Conservation (phyloP, 1,140 invertebrate species). For the Drosophila ironensis region DNA sequence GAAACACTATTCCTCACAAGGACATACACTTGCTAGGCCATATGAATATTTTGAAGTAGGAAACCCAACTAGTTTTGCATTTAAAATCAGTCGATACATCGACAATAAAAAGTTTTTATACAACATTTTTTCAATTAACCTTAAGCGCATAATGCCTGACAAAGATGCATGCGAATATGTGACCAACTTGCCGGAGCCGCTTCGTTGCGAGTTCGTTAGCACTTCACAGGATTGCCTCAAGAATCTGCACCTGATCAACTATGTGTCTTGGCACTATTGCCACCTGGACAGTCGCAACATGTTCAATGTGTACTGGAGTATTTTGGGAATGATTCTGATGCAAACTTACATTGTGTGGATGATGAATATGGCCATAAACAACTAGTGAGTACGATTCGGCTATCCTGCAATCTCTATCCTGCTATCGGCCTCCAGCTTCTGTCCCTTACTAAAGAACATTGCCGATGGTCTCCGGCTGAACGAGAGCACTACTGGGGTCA, state of each 20-base stretch:
- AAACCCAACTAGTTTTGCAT: too few relatives aligned
- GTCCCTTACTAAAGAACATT: slow-evolving; percentile 87
- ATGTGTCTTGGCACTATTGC: slow-evolving; percentile 21
- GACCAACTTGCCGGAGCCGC: background rate
- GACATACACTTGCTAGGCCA: background rate
- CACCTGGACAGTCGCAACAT: slow-evolving; percentile 1
- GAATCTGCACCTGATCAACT: slow-evolving; percentile 19
- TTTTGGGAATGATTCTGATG: background rate
- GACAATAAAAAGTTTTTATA: too few relatives aligned
- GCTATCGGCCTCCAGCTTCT: slow-evolving; percentile 83
- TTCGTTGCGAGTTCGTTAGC: background rate
- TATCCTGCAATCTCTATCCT: background rate
- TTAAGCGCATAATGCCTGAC: too few relatives aligned
- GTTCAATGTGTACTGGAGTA: slow-evolving; percentile 23
- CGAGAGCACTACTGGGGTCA: slow-evolving; percentile 90
- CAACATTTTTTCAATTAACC: too few relatives aligned
- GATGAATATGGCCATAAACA: slow-evolving; percentile 8
- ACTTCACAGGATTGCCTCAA: background rate
- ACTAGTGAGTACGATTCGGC: slow-evolving; percentile 22
- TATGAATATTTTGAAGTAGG: background rate
- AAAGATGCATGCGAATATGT: slow-evolving; percentile 5
- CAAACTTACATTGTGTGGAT: slow-evolving; percentile 26
- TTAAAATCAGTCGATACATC: too few relatives aligned
- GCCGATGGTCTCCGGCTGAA: slow-evolving; percentile 85
- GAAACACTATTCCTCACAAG: too few relatives aligned